These are phyloP conservation scores for Plusia festucae DNA, from an alignment of 2,888 invertebrate species.

Conservation along the genomic window DNA sequence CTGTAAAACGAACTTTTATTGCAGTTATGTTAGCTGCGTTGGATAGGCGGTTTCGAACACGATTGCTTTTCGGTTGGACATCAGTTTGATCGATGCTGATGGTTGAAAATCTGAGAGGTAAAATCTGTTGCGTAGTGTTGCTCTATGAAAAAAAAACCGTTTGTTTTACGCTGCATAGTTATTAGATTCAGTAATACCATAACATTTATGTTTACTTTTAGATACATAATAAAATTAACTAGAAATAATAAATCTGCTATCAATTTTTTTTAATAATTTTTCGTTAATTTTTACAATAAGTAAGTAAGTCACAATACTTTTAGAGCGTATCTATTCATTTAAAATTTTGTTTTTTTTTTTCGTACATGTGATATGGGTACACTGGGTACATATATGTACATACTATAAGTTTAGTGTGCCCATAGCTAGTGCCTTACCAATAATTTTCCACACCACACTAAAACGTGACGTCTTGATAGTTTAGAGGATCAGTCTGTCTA, in stretches of 20 bases:
- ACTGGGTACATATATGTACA: too few species aligned
- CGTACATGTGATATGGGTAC: not conserved
- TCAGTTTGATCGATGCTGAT: constrained; percentile 5
- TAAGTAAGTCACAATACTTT: too few species aligned
- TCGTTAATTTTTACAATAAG: too few species aligned
- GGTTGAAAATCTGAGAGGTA: not conserved
- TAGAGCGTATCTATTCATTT: too few species aligned
- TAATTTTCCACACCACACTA: constrained; percentile 32
- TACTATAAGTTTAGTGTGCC: not conserved
- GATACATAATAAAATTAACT: too few species aligned
- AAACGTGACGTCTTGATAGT: constrained; percentile 51
- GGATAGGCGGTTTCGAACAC: constrained; percentile 29
- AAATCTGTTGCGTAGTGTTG: too few species aligned
- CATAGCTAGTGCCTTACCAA: constrained; percentile 7
- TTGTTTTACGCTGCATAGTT: too few species aligned
- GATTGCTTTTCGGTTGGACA: constrained; percentile 30
- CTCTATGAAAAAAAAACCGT: too few species aligned
- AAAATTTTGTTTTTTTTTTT: not conserved
- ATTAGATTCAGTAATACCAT: too few species aligned
- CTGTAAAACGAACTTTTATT: constrained; percentile 44
- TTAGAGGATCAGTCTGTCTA: constrained; percentile 41
- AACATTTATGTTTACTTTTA: too few species aligned
- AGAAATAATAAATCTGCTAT: too few species aligned
- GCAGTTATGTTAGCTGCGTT: constrained; percentile 25
- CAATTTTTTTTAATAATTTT: too few species aligned